Base-by-base conservation (phyloP, 2,797 vertebrate genomes). In the Poecilia gillii region DNA sequence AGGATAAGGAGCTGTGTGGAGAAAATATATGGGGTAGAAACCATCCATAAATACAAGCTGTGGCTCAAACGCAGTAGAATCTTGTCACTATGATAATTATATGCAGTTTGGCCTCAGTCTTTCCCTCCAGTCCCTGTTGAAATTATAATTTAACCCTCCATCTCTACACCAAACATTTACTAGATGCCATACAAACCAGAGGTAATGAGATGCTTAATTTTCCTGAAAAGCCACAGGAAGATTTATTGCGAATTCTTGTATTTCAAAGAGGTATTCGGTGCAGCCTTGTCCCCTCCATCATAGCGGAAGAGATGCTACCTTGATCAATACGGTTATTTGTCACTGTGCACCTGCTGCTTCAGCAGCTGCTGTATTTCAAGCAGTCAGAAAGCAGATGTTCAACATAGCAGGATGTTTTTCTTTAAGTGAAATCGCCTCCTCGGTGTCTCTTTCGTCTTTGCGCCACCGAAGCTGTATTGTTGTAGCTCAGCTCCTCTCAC, bases 191-290 rank as follows among this genome's bases (percentile, higher is more conserved):
- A 89, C 87, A 83, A 83, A 87, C 16, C 6, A 79, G 76, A 90
- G 59, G 78, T 94, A 94, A 95, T 95, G 92, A 90, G 94, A 94
- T 93, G 92, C 84, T 91, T 94, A 90, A 95, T 94, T 92, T 94
- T 92, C 79, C 87, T 79, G 89, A 93, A 88, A 85, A 84, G 85
- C 81, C 78, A 88, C 82, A 88, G 75, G 83, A 93, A 93, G 93
- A 95, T 92, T 92, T 94, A 91, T 93, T 85, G 83, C 55, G 77
- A 91, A 85, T 92, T 88, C 75, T 91, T 79, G 81, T 89, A 88
- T 87, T 89, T 89, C 81, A 74, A 84, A 90, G 76, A 80, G 76
- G 66, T 36, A 41, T 41, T 43, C 91, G 87, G 83, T 94, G 84
- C 91, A 86, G 75, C 47, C 76, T 81, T 28, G 57, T 59, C 76